Evolutionary conservation across 2,888 invertebrate genomes (phyloP), one percentile per base, ranked within the genome.

Genomic region (Empis stercorea): DNA sequence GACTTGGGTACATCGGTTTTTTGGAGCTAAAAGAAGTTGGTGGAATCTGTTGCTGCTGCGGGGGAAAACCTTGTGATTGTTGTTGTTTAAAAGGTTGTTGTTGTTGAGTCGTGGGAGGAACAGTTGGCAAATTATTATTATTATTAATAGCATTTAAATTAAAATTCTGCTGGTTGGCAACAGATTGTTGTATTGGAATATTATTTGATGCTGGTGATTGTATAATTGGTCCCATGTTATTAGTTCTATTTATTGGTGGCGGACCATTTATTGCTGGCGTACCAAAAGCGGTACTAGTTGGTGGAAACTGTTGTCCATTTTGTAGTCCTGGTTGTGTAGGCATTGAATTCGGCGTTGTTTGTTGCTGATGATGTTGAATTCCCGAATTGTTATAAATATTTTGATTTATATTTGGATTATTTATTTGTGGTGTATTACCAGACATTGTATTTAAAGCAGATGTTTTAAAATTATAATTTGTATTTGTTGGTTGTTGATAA

Each of bases 381-480:
- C 44, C 30, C 51, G 10, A 13, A 47, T 42, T 20, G 53, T 49
- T 51, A 54, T 48, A 20, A 52, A 30, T 10, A 34, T 34, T 34
- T 39, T 39, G 39, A 16, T 39, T 16, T 14, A 17, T 13, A 17
- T 39, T 30, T 32, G 16, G 16, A n/a, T 16, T 16, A 10, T 11
- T 13, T 32, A 9, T 30, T n/a, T n/a, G 3, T 11, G 56, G 52
- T 5, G 57, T 16, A 32, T 15, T 50, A 6, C 54, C 55, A 43
- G 55, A 56, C 9, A 47, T 44, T 37, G 43, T 43, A 55, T 57
- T 58, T 34, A 57, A 49, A 42, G 58, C 55, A 44, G 58, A 52
- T 48, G 59, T 55, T 51, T 56, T 55, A 44, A 60, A 55, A 50
- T 59, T 52, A 27, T 40, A 40, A n/a, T 20, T 20, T 23, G 17